Evolutionary conservation across 1,140 invertebrate species (phyloP).

Genomic region (Drosophila bocqueti): DNA sequence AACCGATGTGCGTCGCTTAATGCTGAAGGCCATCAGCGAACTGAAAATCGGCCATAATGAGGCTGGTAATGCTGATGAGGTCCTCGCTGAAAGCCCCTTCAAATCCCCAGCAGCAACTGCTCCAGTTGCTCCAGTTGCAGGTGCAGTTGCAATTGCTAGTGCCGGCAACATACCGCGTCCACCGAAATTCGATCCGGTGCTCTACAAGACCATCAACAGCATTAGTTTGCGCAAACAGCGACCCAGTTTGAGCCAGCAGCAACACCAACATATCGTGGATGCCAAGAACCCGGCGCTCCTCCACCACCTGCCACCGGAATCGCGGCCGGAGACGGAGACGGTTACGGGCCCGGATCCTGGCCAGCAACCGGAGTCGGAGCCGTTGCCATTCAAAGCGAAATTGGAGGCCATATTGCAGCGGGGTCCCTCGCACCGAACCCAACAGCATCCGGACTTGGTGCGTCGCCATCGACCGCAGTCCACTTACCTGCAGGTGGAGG

Average conservation of each 20-base stretch:
- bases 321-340: conserved; percentile 19
- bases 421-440: conserved; percentile 78
- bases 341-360: conserved; percentile 26
- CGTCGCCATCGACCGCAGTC: conserved; percentile 68
- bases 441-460: conserved; percentile 63
- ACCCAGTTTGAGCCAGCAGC: conserved; percentile 68
- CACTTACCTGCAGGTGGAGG: conserved; percentile 47
- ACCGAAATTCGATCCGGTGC: conserved; percentile 82
- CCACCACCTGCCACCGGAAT: conserved; percentile 13
- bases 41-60: conserved; percentile 65
- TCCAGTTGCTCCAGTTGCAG: conserved; percentile 10
- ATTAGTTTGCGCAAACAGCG: conserved; percentile 76
- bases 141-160: conserved; percentile 5
- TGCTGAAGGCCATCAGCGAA: conserved; percentile 74
- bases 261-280: conserved; percentile 58
- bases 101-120: conserved; percentile 8
- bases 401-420: conserved; percentile 81
- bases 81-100: conserved; percentile 10
- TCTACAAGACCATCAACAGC: conserved; percentile 83
- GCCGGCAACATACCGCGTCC: conserved; percentile 65
- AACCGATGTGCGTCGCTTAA: conserved; percentile 71
- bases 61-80: conserved; percentile 49
- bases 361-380: conserved; percentile 31
- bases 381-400: conserved; percentile 79
- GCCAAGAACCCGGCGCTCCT: conserved; percentile 56